Conservation (phyloP, 2,113 vertebrate genomes). For the Hymenochirus boettgeri region DNA sequence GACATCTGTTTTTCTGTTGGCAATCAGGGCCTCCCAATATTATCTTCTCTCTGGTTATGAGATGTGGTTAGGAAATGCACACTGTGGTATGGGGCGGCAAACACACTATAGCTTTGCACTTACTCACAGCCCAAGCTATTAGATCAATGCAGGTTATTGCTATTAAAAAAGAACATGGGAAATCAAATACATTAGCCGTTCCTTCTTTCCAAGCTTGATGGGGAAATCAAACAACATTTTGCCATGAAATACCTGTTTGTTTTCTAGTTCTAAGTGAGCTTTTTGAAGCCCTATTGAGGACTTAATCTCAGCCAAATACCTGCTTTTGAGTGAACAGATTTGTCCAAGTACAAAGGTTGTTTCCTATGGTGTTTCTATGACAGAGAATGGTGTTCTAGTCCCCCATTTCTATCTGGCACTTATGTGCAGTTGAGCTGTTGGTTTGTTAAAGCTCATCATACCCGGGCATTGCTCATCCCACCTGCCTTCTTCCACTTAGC, state of each 20-base stretch:
- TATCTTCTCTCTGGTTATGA: conserved; percentile 97
- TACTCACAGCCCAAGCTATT: conserved; percentile 73
- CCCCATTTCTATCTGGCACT: not conserved
- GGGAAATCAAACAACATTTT: conserved; percentile 91
- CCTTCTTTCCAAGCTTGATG: conserved; percentile 66
- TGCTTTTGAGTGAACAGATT: too few relatives aligned
- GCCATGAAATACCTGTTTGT: conserved; percentile 86
- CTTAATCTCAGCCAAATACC: conserved; percentile 91
- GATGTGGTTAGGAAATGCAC: conserved; percentile 87
- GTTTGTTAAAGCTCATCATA: not conserved
- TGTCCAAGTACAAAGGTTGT: too few relatives aligned
- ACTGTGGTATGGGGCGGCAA: conserved; percentile 71
- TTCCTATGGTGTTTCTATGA: conserved; percentile 56
- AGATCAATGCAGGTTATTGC: conserved; percentile 97
- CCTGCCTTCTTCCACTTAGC: conserved; percentile 4
- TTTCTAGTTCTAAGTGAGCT: conserved; percentile 91
- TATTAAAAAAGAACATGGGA: conserved; percentile 89
- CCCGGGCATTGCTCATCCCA: conserved; percentile 12
- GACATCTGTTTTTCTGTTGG: conserved; percentile 98
- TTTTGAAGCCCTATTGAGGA: conserved; percentile 85
- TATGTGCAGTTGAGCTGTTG: not conserved
- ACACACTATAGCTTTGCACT: conserved; percentile 96
- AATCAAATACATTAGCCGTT: conserved; percentile 95
- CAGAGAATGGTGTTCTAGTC: not conserved
- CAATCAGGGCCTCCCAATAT: conserved; percentile 81